Conservation (phyloP, 2,113 vertebrate species). For the Bos indicus region DNA sequence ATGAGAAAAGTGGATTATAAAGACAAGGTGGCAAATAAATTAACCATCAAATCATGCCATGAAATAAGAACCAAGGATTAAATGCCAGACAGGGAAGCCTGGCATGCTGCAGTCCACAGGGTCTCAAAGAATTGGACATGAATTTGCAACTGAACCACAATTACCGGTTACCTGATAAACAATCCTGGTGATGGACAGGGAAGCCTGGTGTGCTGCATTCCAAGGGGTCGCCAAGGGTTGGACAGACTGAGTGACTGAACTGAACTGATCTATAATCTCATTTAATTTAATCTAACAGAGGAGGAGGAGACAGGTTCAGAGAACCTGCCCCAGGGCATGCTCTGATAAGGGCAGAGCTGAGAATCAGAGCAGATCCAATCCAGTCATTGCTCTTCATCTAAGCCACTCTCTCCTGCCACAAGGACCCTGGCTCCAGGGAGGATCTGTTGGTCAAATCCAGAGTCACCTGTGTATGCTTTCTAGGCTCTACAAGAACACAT, state of each 20-base stretch:
- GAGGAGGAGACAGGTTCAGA: not conserved
- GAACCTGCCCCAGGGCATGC: not conserved
- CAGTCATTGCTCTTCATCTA: not conserved
- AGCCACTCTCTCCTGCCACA: not conserved
- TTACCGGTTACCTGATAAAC: not conserved
- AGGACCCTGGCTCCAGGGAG: not conserved
- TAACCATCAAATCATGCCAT: not conserved
- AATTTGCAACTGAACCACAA: not conserved
- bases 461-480: not conserved
- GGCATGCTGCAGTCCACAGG: not conserved
- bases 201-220: not conserved
- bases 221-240: not conserved
- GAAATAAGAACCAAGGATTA: not conserved
- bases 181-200: not conserved
- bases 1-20: not conserved
- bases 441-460: not conserved
- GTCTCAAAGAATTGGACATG: not conserved
- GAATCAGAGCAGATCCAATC: not conserved
- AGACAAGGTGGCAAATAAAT: not conserved
- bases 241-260: not conserved
- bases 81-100: not conserved
- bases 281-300: not conserved
- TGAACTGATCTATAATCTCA: not conserved
- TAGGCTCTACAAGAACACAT: not conserved
- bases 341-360: no score